phyloP scores from a whole-genome alignment of 1,140 invertebrate genomes.

The Drosophila serrata region DNA sequence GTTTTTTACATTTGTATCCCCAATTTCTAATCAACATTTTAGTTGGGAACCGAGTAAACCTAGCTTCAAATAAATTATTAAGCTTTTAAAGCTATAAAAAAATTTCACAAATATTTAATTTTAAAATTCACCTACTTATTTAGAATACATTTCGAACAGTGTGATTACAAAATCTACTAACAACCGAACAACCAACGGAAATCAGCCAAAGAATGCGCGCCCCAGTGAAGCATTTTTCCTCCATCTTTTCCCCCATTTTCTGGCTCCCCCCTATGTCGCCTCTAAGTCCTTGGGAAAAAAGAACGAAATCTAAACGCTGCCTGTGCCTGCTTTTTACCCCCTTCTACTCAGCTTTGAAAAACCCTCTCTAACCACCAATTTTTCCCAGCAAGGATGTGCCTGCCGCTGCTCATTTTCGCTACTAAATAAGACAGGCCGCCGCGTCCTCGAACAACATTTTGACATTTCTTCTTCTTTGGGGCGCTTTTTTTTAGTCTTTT shows the following conservation, averaged over 20 bases:
- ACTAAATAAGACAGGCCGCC: conserved; percentile 74
- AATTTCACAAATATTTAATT: background rate
- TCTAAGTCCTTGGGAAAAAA: conserved; percentile 25
- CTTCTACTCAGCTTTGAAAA: conserved; percentile 1
- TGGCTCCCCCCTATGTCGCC: background rate
- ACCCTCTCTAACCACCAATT: conserved; percentile 28
- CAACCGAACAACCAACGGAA: conserved; percentile 60
- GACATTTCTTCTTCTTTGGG: conserved; percentile 47
- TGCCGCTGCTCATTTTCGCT: conserved; percentile 79
- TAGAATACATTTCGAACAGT: background rate
- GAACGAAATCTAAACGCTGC: conserved; percentile 48
- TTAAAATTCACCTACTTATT: no score
- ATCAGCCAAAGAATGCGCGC: conserved; percentile 71
- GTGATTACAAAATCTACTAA: conserved; percentile 21
- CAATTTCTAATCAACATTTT: no score
- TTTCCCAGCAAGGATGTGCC: conserved; percentile 59
- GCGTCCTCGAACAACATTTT: conserved; percentile 60
- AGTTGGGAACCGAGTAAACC: background rate
- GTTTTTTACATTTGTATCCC: no score
- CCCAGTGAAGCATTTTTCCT: conserved; percentile 26
- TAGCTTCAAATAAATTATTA: background rate
- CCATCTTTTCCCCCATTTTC: background rate
- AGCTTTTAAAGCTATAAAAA: background rate
- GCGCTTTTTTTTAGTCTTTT: conserved; percentile 20
- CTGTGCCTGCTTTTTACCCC: conserved; percentile 21